A percentile compares a stretch with the other conserved stretches of the same genome.
Conservation (phyloP, 2,797 vertebrate genomes). For the Parotocinclus haroldoi region DNA sequence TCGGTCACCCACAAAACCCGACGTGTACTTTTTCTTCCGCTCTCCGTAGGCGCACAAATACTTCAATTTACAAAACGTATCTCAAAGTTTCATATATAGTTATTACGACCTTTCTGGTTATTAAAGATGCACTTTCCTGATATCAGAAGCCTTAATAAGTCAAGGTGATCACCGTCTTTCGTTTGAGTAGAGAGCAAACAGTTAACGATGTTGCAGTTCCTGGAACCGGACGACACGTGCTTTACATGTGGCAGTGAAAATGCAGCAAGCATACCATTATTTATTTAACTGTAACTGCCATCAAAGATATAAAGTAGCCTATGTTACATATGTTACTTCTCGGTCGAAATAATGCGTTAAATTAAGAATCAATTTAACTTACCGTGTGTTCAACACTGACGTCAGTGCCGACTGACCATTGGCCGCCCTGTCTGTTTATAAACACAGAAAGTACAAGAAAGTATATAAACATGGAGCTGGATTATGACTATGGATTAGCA, state of each 20-base stretch:
- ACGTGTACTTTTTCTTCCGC: conserved; percentile 44
- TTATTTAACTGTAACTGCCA: no score
- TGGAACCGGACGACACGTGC: conserved; percentile 62
- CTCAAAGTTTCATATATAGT: background rate
- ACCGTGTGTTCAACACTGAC: conserved; percentile 26
- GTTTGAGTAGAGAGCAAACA: conserved; percentile 17
- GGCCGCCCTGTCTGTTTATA: conserved; percentile 70
- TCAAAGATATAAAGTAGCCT: no score
- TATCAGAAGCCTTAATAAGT: background rate
- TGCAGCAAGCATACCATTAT: background rate
- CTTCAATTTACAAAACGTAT: background rate
- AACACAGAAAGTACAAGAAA: conserved; percentile 78
- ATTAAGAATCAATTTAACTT: conserved; percentile 1
- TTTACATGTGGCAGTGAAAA: conserved; percentile 54
- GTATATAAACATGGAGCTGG: conserved; percentile 63
- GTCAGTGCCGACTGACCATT: conserved; percentile 46
- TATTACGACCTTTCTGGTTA: background rate
- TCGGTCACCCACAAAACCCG: conserved; percentile 54
- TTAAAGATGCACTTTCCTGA: background rate
- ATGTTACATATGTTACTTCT: background rate
- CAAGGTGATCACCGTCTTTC: conserved; percentile 10
- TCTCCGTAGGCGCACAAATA: background rate
- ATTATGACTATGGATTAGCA: conserved; percentile 19
- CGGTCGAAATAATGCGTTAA: background rate
- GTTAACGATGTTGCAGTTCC: conserved; percentile 54